Base-by-base conservation (phyloP, 1,140 invertebrate genomes). In the Kradibia gibbosae region DNA sequence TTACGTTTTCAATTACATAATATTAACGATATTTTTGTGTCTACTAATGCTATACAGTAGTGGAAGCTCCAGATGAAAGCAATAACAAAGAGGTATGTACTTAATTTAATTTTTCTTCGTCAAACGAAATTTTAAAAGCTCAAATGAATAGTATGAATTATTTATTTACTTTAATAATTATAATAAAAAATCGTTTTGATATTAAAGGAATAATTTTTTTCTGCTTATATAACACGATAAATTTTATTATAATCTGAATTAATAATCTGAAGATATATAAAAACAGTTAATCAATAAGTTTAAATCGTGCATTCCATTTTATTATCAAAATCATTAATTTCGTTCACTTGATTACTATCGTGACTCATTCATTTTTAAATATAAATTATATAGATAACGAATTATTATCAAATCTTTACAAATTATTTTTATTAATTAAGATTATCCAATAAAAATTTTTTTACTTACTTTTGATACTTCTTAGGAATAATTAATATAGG, bases 41-140 rank as follows among this genome's bases (percentile, higher is more conserved):
- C 10, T 50, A 17, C 22, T 20, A 45, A 45, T 28, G 39, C 80
- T 81, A 84, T 85, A 84, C 60, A 91, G 88, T 91, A 67, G 87
- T 90, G 82, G 89, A 91, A 83, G 86, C 90, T 78, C 87, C 88
- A 81, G 89, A 90, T 84, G 67, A 87, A 81, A 78, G 85, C 85
- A 85, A 65, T 77, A 83, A 81, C n/a, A 31, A 62, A 17, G 81
- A 82, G 39, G 81, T 82, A 55, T 5, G 81, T 82, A 55, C 13
- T 72, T 36, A 39, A 45, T 50, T 15, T 31, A 34, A 57, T 36
- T 4, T 28, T 77, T 45, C 22, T 53, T 67, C 60, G n/a, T 67
- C 48, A 28, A 3, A 55, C 3, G 57, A 0, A 53, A 1, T 20
- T 4, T 72, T n/a, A 34, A 20, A 74, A 39, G 15, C 28, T 31